These are phyloP conservation scores for Lasioglossum oenotherae DNA, from an alignment of 2,888 invertebrate genomes.

Conservation along the genomic window DNA sequence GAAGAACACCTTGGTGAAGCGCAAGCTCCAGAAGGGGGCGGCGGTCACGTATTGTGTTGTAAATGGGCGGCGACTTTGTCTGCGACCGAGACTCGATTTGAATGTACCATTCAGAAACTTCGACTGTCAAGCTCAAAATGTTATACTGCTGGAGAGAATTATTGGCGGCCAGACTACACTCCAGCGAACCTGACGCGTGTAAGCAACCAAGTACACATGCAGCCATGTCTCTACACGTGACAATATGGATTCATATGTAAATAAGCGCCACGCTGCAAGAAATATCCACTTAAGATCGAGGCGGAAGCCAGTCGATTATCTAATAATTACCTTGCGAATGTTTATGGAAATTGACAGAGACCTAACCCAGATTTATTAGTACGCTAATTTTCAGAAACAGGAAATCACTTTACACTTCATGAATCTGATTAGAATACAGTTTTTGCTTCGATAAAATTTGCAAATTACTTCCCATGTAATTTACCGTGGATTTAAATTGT, in stretches of 20 bases:
- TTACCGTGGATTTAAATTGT: background rate
- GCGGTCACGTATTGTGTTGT: conserved; percentile 58
- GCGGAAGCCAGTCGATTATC: background rate
- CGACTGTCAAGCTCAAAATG: conserved; percentile 46
- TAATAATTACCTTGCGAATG: background rate
- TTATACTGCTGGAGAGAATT: conserved; percentile 50
- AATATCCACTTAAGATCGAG: background rate
- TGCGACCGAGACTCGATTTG: conserved; percentile 61
- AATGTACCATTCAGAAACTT: conserved; percentile 66
- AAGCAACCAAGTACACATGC: conserved; percentile 12
- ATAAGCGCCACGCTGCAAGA: background rate
- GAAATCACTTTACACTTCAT: background rate
- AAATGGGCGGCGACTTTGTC: conserved; percentile 65
- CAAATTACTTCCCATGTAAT: background rate
- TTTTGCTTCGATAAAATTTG: background rate
- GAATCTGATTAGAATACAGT: background rate
- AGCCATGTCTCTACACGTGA: background rate
- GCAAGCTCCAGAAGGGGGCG: conserved; percentile 43
- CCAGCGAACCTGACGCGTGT: conserved; percentile 3
- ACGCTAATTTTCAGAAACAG: background rate
- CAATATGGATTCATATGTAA: conserved; percentile 27
- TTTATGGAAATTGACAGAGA: background rate
- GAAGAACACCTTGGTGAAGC: background rate
- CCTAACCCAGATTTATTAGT: background rate
- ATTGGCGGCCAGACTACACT: conserved; percentile 52